Evolutionary conservation across 2,113 vertebrate genomes (phyloP), one percentile per base, ranked within the genome.

Genomic region (Pandion haliaetus): DNA sequence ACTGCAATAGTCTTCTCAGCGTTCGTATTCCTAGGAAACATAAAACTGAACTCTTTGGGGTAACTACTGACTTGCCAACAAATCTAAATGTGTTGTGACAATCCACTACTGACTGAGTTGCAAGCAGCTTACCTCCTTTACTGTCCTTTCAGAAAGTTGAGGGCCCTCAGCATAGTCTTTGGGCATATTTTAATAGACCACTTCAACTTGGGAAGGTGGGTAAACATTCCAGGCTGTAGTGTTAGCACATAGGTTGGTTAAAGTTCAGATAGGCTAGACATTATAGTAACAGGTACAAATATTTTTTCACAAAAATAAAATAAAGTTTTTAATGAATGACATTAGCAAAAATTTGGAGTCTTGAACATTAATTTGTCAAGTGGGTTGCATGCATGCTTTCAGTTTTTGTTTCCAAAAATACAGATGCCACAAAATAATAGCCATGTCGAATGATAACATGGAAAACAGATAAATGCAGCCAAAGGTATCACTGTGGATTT

Each of bases 371-470:
- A 38, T 81, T 63, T 81, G 47, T 14, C 14, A 31, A 50, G 28
- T 0, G 7, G 9, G 49, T 25, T 50, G 10, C 14, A 10, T 28
- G 20, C 9, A 2, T 3, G 8, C 21, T 55, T 55, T 59, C 42
- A 67, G 34, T 0, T 67, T 82, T 74, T 74, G 14, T 70, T 86
- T 82, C 66, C 28, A 45, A 81, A 93, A n/a, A 36, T 29, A 6
- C 12, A 44, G 25, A 25, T 40, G 42, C 42, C 42, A 24, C 66
- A 52, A 34, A 69, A 34, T 28, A 13, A 21, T 2, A 49, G 17
- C 28, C 11, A 2, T 25, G 10, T 38, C 0, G 0, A 34, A 32
- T 32, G 47, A n/a, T 29, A 13, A 25, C 8, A 5, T 15, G 38
- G 67, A 78, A 74, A 62, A 42, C 11, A 36, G 45, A 25, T 42